phyloP scores from a whole-genome alignment of 2,888 invertebrate species.

The Scaptomyza polygonia region DNA sequence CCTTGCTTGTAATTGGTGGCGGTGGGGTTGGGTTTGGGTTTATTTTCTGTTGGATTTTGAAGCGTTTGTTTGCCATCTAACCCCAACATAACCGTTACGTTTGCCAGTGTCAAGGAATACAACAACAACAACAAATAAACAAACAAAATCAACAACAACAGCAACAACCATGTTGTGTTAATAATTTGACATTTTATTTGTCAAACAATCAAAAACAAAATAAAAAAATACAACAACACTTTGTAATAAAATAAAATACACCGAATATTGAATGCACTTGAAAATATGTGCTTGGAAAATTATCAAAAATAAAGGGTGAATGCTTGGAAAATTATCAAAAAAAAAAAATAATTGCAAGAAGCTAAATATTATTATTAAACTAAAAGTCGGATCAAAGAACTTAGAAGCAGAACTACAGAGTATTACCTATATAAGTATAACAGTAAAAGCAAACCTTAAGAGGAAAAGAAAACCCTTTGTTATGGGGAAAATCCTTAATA shows the following conservation, averaged over 20 bases:
- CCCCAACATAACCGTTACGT: conserved; percentile 44
- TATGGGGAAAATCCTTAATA: no score
- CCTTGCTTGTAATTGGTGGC: conserved; percentile 33
- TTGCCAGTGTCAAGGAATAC: conserved; percentile 12
- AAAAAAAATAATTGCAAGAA: no score
- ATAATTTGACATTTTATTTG: conserved; percentile 79
- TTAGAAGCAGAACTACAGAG: no score
- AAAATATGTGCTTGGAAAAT: no score
- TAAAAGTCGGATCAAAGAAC: no score
- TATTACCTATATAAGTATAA: no score
- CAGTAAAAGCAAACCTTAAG: no score
- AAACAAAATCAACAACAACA: conserved; percentile 11
- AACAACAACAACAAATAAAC: conserved; percentile 18
- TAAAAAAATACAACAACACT: conserved; percentile 44
- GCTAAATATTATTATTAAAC: no score
- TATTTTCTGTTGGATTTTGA: neutral
- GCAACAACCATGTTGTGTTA: conserved; percentile 56
- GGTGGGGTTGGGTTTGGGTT: conserved; percentile 3
- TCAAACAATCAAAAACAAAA: conserved; percentile 64
- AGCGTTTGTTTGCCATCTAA: conserved; percentile 33
- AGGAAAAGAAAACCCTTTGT: no score
- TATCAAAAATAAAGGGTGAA: no score
- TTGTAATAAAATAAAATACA: neutral
- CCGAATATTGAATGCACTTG: conserved; percentile 1
- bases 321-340: no score